Base-by-base conservation (phyloP, 2,113 vertebrate species). In the Apodemus sylvaticus region DNA sequence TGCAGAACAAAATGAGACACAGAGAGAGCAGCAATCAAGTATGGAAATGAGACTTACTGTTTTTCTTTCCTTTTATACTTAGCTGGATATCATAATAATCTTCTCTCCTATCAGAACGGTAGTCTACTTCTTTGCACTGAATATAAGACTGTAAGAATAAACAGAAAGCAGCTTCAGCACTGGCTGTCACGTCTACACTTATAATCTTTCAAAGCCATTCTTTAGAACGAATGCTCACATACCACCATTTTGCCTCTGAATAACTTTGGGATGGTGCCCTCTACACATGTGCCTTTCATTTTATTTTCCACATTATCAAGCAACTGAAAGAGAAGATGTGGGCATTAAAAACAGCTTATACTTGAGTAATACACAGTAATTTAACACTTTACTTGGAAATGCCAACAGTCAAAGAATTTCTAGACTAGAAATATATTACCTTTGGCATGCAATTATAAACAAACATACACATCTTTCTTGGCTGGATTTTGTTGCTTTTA, bases 201-300 rank as follows among this genome's bases (percentile, higher is more conserved):
- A 7, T 6, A 70, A 51, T 53, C 29, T 66, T 76, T 51, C 45
- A 58, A 81, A 93, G 62, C 79, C 51, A 12, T 16, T 76, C 34
- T 42, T 68, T 51, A 48, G 79, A 22, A 55, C 24, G 5, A n/a
- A 64, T 34, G 81, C 96, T 95, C 97, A 99, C 99, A 77, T 99
- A 99, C 99, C 99, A 99, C 99, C 99, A 99, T 99, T 98, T 99
- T 99, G 93, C 99, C 99, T 98, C 99, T 98, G 98, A 99, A 99
- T 96, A 99, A 98, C 96, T 99, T 99, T 24, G 99, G 99, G 92
- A 99, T 99, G 78, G 99, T 99, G 98, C 99, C 99, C 97, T 99
- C 99, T 95, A 99, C 99, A 97, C 99, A 99, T 0, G 99, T 99
- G 98, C 99, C 99, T 99, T 99, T 99, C 99, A 99, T 99, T 99